Base-by-base conservation (phyloP, 2,113 vertebrate genomes). In the Anarhynchus alexandrinus region DNA sequence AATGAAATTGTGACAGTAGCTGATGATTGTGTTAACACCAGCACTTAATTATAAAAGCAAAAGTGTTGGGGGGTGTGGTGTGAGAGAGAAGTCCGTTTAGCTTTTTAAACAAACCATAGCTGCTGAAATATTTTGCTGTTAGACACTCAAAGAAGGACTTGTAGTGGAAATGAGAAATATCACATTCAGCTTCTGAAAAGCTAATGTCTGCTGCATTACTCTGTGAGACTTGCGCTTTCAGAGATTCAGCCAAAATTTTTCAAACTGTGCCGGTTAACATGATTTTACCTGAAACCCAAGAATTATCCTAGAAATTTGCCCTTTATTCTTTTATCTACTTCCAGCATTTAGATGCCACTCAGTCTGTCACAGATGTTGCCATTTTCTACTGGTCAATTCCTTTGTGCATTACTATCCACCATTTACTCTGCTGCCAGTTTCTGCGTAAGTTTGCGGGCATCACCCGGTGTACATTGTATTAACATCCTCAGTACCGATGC, bases 381-480 rank as follows among this genome's bases (percentile, higher is more conserved):
- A 15, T 70, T 78, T 91, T n/a, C 54, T 66, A 10, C 13, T 0
- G 0, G 13, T 69, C 52, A 27, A 1, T 74, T 74, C 27, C 32
- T 84, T 55, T 74, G 47, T 57, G 51, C n/a, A 2, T 43, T 43
- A 10, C 26, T 66, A 40, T 43, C n/a, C n/a, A 26, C 26, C 10
- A 17, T 69, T 51, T 51, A 51, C 49, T 51, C 22, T 40, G 30
- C 45, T 81, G 34, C 27, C 36, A 29, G 36, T 43, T 74, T 52
- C 62, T 80, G n/a, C 38, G 0, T 47, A 30, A 61, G 34, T 42
- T 57, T 61, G 14, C 0, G 2, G 36, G 40, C 8, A 15, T 45
- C 17, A 47, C 47, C 29, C 26, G 22, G 11, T 27, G 34, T 45
- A 23, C 26, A 6, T 17, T 17, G 29, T 30, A 66, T 58, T 55